Percentiles rank a stretch among this genome's conserved stretches.
These are phyloP conservation scores for Mormyrus iriodes DNA, from an alignment of 2,113 vertebrate species.

Conservation along the genomic window DNA sequence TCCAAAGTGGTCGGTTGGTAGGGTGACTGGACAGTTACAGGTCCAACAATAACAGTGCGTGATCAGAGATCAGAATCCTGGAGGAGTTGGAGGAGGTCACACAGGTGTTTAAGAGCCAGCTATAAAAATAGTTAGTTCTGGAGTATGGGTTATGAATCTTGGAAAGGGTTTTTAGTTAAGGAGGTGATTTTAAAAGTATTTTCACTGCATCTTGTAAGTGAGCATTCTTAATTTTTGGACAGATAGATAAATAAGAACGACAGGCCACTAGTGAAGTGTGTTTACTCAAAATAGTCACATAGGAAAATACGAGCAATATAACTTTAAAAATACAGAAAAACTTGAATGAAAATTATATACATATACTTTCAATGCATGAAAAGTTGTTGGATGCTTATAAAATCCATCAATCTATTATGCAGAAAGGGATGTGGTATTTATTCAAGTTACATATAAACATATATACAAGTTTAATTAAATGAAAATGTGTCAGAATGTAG, in stretches of 20 bases:
- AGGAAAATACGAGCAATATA: not conserved
- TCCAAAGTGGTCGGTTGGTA: not conserved
- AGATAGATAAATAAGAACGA: not conserved
- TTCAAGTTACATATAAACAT: not conserved
- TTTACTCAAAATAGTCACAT: not conserved
- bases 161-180: not conserved
- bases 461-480: constrained; percentile 9
- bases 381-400: not conserved
- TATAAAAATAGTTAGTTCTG: not conserved
- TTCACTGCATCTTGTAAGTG: not conserved
- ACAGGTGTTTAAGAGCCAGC: not conserved
- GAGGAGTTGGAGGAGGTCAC: not conserved
- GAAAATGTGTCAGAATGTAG: not conserved
- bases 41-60: too few relatives aligned
- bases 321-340: not conserved
- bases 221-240: not conserved
- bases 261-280: too few relatives aligned
- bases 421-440: not conserved
- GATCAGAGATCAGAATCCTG: not conserved
- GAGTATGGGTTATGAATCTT: not conserved
- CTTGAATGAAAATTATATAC: not conserved
- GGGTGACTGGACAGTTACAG: not conserved
- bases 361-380: not conserved
- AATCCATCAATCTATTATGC: not conserved
- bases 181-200: not conserved